Evolutionary conservation across 2,113 vertebrate species (phyloP).

Genomic region (Glaucomys volans): DNA sequence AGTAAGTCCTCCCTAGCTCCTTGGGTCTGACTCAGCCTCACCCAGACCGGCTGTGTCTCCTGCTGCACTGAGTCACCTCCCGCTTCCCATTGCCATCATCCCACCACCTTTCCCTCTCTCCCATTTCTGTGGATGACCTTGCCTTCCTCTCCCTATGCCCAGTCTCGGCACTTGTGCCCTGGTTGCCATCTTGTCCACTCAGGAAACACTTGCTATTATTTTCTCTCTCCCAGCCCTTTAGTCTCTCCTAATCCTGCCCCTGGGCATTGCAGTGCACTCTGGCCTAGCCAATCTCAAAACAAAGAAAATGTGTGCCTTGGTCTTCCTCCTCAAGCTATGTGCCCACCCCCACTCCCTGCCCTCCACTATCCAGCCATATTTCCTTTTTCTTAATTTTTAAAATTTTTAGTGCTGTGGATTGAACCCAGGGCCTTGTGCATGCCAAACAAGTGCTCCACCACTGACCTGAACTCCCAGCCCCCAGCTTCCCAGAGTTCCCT

Average conservation of each 20-base stretch:
- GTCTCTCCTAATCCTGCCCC: background rate
- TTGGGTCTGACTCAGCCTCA: background rate
- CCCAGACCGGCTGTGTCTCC: background rate
- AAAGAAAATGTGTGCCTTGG: background rate
- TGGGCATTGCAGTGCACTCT: background rate
- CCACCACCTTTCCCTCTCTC: background rate
- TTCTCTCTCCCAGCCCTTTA: background rate
- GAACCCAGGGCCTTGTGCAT: too few species aligned
- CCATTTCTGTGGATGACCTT: background rate
- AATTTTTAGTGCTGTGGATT: too few species aligned
- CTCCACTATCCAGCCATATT: background rate
- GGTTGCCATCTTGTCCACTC: background rate
- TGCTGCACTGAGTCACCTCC: background rate
- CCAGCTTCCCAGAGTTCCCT: background rate
- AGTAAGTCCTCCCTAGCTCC: background rate
- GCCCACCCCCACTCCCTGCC: background rate
- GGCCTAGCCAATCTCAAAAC: background rate
- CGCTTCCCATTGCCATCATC: background rate
- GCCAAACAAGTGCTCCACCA: too few species aligned
- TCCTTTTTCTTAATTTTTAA: too few species aligned
- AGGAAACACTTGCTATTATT: background rate
- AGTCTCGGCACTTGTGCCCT: background rate
- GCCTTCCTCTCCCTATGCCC: background rate
- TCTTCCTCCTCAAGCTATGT: background rate
- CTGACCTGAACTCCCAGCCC: too few species aligned